These are phyloP conservation scores for Asteroscopus sphinx DNA, from an alignment of 2,888 invertebrate species.

Conservation along the genomic window DNA sequence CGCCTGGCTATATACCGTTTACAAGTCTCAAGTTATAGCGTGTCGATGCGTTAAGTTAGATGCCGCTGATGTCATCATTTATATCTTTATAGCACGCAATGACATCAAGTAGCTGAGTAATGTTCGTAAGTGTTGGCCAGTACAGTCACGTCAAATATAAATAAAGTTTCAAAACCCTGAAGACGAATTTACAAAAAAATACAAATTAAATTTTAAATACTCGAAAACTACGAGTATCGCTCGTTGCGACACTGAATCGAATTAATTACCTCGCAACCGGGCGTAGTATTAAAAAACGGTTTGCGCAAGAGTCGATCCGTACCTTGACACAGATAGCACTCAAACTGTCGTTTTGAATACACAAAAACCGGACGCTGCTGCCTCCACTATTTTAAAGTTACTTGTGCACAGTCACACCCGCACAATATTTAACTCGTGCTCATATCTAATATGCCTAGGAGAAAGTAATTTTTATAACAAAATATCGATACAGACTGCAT, in stretches of 20 bases:
- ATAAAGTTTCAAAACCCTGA: slow-evolving; percentile 47
- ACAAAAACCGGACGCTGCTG: slow-evolving; percentile 89
- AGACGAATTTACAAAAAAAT: slow-evolving; percentile 53
- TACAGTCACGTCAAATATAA: slow-evolving; percentile 15
- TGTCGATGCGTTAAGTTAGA: slow-evolving; percentile 36
- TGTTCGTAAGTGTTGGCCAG: slow-evolving; percentile 18
- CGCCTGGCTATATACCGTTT: slow-evolving; percentile 16
- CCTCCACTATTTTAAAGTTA: slow-evolving; percentile 77
- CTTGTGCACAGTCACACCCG: slow-evolving; percentile 45
- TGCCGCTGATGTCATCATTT: slow-evolving; percentile 52
- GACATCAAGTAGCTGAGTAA: slow-evolving; percentile 53
- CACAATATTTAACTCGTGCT: slow-evolving; percentile 25
- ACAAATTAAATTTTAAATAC: slow-evolving; percentile 65
- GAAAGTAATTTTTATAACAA: slow-evolving; percentile 24
- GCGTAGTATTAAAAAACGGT: slow-evolving; percentile 87
- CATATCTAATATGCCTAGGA: slow-evolving; percentile 6
- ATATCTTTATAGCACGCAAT: slow-evolving; percentile 40
- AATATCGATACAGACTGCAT: slow-evolving; percentile 16
- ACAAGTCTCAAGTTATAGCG: slow-evolving; percentile 24
- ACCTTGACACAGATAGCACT: slow-evolving; percentile 88
- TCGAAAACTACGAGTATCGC: slow-evolving; percentile 82
- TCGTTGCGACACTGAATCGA: slow-evolving; percentile 88
- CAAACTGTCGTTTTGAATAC: slow-evolving; percentile 89
- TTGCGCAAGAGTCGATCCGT: slow-evolving; percentile 88
- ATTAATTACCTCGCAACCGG: slow-evolving; percentile 89